Evolutionary conservation across 2,113 vertebrate genomes (phyloP), one percentile per base, ranked within the genome.

Genomic region (Centropus bengalensis): DNA sequence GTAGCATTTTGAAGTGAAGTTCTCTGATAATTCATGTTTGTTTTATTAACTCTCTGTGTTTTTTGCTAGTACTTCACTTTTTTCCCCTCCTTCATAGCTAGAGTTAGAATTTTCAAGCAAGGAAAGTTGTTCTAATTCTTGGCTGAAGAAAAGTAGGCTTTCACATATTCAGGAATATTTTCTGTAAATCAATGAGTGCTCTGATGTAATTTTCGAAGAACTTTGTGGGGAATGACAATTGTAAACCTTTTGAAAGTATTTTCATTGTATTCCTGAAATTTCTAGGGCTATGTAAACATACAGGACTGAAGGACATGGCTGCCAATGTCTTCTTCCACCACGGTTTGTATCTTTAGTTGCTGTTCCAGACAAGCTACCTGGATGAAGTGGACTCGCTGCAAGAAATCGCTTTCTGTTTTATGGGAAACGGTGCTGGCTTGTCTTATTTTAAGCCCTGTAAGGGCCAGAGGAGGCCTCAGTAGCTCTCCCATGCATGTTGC

Each of bases 271-370:
- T 80, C 54, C 26, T 62, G 51, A 4, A 23, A 28, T 58, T 7
- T 69, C 1, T 7, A 66, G 54, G 23, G 51, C 71, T 88, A 4
- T 33, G 9, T 59, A 60, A 73, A 38, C 12, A 38, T 45, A 28
- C 2, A 44, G 17, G 7, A 8, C 59, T 40, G 12, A 66, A 54
- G 27, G 11, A 4, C 24, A 11, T 0, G 1, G 10, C 33, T 74
- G 36, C 16, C 8, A 17, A 0, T 49, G 27, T 47, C 32, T 66
- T 80, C 12, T 77, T 2, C 21, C 7, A 17, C 6, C 3, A 19
- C 24, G 27, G 14, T 33, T 56, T 63, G 22, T 76, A 5, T n/a
- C 15, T 54, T 78, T 33, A 27, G 8, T 56, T 36, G 12, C 0
- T 1, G 19, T 49, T 91, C 22, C 60, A 30, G 30, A 23, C 11